Evolutionary conservation across 2,888 invertebrate genomes (phyloP).

Genomic region (Steinernema scapterisci): DNA sequence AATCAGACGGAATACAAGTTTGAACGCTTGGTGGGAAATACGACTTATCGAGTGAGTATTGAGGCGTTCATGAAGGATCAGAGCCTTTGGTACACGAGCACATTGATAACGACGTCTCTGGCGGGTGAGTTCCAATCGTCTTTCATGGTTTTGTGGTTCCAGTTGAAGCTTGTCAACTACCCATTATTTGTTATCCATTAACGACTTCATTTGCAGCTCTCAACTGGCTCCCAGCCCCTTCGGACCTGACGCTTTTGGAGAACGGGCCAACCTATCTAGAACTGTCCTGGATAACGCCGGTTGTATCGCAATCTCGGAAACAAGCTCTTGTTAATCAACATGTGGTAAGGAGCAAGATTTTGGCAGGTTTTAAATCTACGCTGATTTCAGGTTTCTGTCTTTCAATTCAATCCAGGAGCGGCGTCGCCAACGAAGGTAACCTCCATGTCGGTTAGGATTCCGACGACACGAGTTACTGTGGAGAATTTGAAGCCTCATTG

Average conservation of each 20-base stretch:
- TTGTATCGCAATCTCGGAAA: slow-evolving; percentile 45
- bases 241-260: slow-evolving; percentile 48
- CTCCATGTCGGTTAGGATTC: slow-evolving; percentile 48
- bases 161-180: neutral
- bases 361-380: neutral
- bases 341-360: slow-evolving; percentile 41
- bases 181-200: neutral
- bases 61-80: slow-evolving; percentile 44
- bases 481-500: slow-evolving; percentile 45
- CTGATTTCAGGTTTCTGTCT: slow-evolving; percentile 48
- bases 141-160: neutral
- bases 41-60: slow-evolving; percentile 52
- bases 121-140: slow-evolving; percentile 43
- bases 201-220: slow-evolving; percentile 42
- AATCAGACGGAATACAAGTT: slow-evolving; percentile 42
- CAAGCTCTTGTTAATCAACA: slow-evolving; percentile 52
- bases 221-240: slow-evolving; percentile 52
- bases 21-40: slow-evolving; percentile 48
- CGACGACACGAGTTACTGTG: slow-evolving; percentile 44
- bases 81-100: slow-evolving; percentile 53
- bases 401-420: slow-evolving; percentile 40
- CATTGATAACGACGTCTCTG: slow-evolving; percentile 51
- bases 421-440: slow-evolving; percentile 37
- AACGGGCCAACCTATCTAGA: slow-evolving; percentile 48
- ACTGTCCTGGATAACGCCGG: slow-evolving; percentile 51